Conservation (phyloP, 2,113 vertebrate species). For the Rhabdornis inornatus region DNA sequence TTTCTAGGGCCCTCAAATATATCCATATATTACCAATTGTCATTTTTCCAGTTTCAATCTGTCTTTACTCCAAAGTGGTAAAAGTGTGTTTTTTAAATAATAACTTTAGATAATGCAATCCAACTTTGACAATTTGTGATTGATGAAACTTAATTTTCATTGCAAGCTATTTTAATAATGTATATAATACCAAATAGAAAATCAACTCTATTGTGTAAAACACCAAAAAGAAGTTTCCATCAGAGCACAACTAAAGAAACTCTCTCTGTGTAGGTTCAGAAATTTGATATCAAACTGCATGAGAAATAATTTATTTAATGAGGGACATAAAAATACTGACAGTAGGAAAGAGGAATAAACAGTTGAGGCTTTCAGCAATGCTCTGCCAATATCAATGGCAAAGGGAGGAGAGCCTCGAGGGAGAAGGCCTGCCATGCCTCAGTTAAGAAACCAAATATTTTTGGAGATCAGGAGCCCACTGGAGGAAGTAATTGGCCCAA, state of each 20-base stretch:
- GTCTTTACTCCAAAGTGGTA: not conserved
- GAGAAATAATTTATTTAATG: not conserved
- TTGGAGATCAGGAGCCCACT: not conserved
- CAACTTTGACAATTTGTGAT: not conserved
- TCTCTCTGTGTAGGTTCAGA: not conserved
- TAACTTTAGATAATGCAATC: not conserved
- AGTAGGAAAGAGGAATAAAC: not conserved
- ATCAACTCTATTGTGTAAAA: not conserved
- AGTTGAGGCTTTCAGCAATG: not conserved
- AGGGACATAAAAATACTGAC: not conserved
- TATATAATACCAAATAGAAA: not conserved
- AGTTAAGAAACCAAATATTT: not conserved
- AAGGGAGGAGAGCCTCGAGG: not conserved
- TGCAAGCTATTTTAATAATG: not conserved
- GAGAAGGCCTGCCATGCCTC: not conserved
- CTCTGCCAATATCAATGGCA: accelerated
- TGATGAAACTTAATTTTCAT: not conserved
- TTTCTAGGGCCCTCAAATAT: not conserved
- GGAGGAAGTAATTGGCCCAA: not conserved
- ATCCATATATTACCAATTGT: not conserved
- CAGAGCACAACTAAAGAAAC: not conserved
- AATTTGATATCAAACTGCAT: not conserved
- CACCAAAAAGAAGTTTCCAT: not conserved
- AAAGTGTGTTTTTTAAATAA: not conserved
- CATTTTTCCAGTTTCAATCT: not conserved